These are phyloP conservation scores for Psittacula derbiana DNA, from an alignment of 2,797 vertebrate species.

Conservation along the genomic window DNA sequence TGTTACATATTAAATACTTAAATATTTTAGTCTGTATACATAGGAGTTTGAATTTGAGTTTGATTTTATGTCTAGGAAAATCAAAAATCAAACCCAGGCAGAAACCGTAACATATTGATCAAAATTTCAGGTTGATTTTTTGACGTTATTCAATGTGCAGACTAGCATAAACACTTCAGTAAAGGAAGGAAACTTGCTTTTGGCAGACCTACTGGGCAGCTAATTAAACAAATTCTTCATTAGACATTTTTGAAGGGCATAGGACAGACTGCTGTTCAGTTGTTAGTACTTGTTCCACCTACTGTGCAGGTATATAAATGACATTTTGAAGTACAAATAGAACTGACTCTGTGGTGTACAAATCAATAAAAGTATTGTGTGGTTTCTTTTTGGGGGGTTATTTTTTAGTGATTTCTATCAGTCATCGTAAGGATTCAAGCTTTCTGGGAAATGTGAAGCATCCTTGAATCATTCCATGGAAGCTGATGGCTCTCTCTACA, in stretches of 20 bases:
- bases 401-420: background rate
- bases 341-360: background rate
- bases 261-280: background rate
- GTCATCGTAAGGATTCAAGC: background rate
- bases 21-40: background rate
- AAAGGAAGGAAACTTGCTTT: background rate
- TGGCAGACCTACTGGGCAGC: background rate
- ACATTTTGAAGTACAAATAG: background rate
- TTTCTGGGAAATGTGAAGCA: background rate
- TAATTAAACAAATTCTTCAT: constrained; percentile 12
- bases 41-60: background rate
- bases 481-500: background rate
- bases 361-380: background rate
- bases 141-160: background rate
- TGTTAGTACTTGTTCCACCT: background rate
- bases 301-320: background rate
- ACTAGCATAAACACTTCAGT: background rate
- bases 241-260: background rate
- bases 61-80: background rate
- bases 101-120: background rate
- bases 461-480: background rate
- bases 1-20: background rate
- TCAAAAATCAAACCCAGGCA: background rate
- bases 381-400: background rate
- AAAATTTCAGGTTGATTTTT: background rate